phyloP scores from a whole-genome alignment of 1,140 invertebrate species.

The Cyphomyrmex costatus region DNA sequence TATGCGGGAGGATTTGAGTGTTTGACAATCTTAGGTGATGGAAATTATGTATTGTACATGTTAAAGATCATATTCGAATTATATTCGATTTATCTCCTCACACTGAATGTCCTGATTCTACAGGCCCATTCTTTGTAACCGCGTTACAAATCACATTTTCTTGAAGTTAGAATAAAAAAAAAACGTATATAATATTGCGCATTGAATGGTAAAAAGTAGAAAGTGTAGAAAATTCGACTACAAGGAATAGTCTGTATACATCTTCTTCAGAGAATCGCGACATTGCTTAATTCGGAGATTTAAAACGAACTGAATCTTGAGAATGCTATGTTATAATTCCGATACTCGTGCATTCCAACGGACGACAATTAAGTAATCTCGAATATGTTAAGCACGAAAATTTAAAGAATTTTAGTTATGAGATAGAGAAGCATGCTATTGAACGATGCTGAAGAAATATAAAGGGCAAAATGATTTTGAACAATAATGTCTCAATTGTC shows the following conservation, averaged over 20 bases:
- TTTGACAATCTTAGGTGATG: constrained; percentile 37
- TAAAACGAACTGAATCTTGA: background rate
- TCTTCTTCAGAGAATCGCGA: background rate
- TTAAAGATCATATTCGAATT: constrained; percentile 28
- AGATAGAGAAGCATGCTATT: constrained; percentile 12
- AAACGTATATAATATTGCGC: background rate
- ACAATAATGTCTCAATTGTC: background rate
- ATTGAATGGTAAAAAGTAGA: background rate
- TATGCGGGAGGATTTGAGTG: background rate
- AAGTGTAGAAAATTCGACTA: background rate
- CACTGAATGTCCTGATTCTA: background rate
- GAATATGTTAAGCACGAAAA: constrained; percentile 4
- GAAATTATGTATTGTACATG: constrained; percentile 30
- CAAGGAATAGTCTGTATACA: background rate
- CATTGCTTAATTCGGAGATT: background rate
- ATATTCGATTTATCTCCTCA: constrained; percentile 38
- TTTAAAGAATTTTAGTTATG: constrained; percentile 15
- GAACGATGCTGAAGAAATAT: constrained; percentile 5
- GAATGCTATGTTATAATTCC: background rate
- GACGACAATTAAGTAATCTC: background rate
- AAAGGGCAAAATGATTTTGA: background rate
- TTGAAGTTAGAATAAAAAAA: background rate
- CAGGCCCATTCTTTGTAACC: constrained; percentile 3
- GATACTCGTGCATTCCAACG: background rate
- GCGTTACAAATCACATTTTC: constrained; percentile 5